Evolutionary conservation across 2,797 vertebrate genomes (phyloP), one percentile per base, ranked within the genome.

Genomic region (Danio tinwini): DNA sequence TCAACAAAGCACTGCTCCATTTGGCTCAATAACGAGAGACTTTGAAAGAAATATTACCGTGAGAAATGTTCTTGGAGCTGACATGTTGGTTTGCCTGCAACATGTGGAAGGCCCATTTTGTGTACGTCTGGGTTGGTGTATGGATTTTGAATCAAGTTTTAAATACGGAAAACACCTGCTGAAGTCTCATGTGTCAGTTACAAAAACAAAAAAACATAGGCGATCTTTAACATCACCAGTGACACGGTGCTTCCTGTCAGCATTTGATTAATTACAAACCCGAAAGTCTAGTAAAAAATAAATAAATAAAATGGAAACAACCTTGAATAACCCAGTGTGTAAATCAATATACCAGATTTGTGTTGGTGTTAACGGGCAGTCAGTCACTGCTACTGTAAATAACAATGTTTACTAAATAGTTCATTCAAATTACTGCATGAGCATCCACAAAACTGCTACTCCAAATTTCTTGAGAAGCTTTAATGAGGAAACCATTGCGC

Each of bases 161-260:
- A 78, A 78, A 86, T 79, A 76, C 61, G 65, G 62, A 79, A 83
- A 86, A 83, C 79, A 85, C 85, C 83, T 83, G 85, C 76, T 67
- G 49, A 80, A 71, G 47, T 81, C 81, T 84, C 71, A 52, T 82
- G 70, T 77, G 75, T 74, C 62, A 64, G 69, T 68, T 45, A 84
- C 29, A 29, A 29, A 29, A 29, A 29, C 29, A 17, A 56, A 63
- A 63, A 16, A 75, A 56, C 81, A 69, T n/a, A 61, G 81, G 49
- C 49, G 52, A 45, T 73, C 81, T 79, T 49, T 69, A 71, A 45
- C 58, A 63, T 72, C 45, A 71, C 67, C 78, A 78, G 50, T 52
- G 13, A 64, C 16, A 70, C 42, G 21, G 67, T 67, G 65, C 63
- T 80, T 64, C 68, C 76, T 82, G 73, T 78, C 73, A 40, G 76